Conservation (phyloP, 2,113 vertebrate genomes). For the Halcyon malimbica region DNA sequence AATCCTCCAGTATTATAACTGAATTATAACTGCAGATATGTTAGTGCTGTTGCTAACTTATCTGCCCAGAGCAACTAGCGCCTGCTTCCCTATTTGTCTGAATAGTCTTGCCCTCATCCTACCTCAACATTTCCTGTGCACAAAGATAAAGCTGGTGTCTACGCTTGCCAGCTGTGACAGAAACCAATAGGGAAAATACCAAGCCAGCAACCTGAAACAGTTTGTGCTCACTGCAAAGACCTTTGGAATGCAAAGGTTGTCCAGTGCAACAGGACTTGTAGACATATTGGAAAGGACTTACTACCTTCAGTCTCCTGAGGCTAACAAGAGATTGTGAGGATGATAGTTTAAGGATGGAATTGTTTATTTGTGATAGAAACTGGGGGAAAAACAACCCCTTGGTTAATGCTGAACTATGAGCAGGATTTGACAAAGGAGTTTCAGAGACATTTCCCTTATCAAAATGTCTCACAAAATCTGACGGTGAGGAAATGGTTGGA, state of each 20-base stretch:
- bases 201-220: neutral
- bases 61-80: neutral
- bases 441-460: conserved; percentile 1
- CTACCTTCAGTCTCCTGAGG: neutral
- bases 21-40: neutral
- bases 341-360: neutral
- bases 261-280: neutral
- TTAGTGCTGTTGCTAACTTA: neutral
- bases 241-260: neutral
- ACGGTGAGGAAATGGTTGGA: conserved; percentile 36
- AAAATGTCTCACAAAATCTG: conserved; percentile 36
- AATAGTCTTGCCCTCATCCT: neutral
- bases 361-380: conserved; percentile 15
- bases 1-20: neutral
- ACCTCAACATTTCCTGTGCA: neutral
- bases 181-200: neutral
- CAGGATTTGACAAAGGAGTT: neutral
- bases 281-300: neutral
- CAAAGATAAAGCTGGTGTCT: neutral
- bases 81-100: neutral
- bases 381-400: neutral
- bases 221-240: neutral
- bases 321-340: neutral
- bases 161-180: neutral
- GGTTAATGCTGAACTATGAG: neutral